These are phyloP conservation scores for Pitangus sulphuratus DNA, from an alignment of 2,797 vertebrate species.

Conservation along the genomic window DNA sequence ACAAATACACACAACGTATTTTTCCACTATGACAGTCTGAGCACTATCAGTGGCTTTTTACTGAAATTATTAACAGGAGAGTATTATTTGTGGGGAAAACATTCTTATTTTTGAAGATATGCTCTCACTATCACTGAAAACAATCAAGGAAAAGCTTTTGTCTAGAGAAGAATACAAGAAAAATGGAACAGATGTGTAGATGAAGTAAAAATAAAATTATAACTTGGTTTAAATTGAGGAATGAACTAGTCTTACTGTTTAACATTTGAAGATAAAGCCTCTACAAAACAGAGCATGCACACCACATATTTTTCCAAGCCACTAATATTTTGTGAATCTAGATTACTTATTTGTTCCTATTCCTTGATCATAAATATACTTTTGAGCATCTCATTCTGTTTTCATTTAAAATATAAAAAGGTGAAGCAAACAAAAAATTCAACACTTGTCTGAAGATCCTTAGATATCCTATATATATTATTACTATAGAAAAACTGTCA, in stretches of 20 bases:
- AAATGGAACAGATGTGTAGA: neutral
- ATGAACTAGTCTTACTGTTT: neutral
- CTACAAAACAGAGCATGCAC: neutral
- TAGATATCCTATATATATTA: neutral
- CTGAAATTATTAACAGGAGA: neutral
- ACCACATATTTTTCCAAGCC: neutral
- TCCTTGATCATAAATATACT: neutral
- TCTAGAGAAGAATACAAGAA: neutral
- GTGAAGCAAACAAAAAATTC: neutral
- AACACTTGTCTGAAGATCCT: neutral
- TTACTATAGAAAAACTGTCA: neutral
- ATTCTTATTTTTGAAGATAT: neutral
- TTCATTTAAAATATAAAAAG: neutral
- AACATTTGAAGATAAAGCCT: neutral
- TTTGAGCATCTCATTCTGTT: neutral
- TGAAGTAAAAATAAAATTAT: neutral
- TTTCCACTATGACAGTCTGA: neutral
- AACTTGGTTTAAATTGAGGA: neutral
- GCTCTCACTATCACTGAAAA: neutral
- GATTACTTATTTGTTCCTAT: neutral
- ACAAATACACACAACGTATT: neutral
- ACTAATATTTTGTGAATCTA: neutral
- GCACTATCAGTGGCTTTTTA: neutral
- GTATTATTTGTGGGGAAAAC: neutral
- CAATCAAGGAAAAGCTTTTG: neutral